Base-by-base conservation (phyloP, 2,113 vertebrate species). In the Istiophorus platypterus region DNA sequence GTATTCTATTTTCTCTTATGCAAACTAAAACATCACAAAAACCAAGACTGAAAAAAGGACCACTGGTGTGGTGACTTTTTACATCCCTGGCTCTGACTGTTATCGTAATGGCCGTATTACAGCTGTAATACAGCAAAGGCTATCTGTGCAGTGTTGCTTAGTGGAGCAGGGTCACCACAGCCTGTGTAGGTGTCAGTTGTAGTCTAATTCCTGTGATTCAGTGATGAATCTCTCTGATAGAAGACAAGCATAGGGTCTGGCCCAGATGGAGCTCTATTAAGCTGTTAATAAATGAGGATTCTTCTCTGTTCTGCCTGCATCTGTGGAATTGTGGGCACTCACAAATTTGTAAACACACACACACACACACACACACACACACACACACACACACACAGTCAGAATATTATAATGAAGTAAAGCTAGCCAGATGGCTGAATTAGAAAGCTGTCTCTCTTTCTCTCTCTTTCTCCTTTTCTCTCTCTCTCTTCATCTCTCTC, bases 221-320 rank as follows among this genome's bases (percentile, higher is more conserved):
- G 88, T 93, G 92, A 94, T 95, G 92, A 93, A 93, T 94, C 85
- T 93, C 92, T 94, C 94, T 94, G 93, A 95, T 95, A 94, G 95
- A 93, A 95, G 83, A 95, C 95, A 93, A 95, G 93, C 93, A 93
- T 95, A 94, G 95, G 94, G 90, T 94, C 93, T 93, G 90, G 95
- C 95, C 95, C 96, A 96, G 95, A 96, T 96, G 95, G 96, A 96
- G 95, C 93, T 96, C 95, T 94, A 95, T 96, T 96, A 96, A 94
- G 91, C 96, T 96, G 95, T 96, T 97, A 96, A 96, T 96, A 97
- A 96, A 96, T 95, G 95, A 92, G 92, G 94, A 94, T 94, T 94
- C 94, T 95, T 93, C 92, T 93, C 90, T 91, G 87, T 91, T 94
- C 93, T 95, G 92, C 93, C 94, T 95, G 95, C 96, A 96, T 97